phyloP scores from a whole-genome alignment of 2,113 vertebrate genomes.

The Clinocottus analis region DNA sequence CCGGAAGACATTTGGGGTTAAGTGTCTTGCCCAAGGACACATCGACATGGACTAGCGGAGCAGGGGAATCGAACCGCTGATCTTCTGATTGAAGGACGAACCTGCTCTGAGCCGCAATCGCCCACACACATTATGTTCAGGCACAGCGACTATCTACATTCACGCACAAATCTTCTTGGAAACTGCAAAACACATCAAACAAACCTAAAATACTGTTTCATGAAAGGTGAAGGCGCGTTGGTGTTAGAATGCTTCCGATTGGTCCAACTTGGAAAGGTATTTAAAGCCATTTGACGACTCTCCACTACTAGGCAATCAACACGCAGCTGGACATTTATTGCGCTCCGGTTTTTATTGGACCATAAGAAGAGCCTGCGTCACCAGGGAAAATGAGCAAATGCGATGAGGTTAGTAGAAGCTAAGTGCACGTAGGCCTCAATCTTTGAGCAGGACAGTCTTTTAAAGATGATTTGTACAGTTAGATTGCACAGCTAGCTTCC shows the following conservation, averaged over 20 bases:
- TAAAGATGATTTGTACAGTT: conserved; percentile 34
- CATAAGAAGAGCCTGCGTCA: conserved; percentile 18
- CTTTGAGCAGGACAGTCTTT: conserved; percentile 13
- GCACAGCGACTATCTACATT: background rate
- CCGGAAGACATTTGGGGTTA: no score
- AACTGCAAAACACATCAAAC: background rate
- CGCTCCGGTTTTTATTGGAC: conserved; percentile 41
- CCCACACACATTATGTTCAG: no score
- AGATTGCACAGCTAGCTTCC: background rate
- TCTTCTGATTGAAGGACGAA: no score
- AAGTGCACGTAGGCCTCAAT: background rate
- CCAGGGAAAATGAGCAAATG: conserved; percentile 22
- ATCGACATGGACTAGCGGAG: no score
- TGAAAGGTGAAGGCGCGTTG: background rate
- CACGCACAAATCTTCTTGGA: background rate
- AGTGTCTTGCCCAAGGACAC: no score
- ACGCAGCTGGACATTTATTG: conserved; percentile 48
- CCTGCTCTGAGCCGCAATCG: no score
- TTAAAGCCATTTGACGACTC: conserved; percentile 27
- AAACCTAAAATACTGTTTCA: background rate
- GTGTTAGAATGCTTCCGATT: background rate
- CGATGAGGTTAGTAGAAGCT: conserved; percentile 27
- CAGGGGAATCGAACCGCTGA: no score
- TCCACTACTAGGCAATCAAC: conserved; percentile 20
- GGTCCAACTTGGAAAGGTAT: conserved; percentile 2